A percentile compares a stretch with the other conserved stretches of the same genome.
phyloP scores from a whole-genome alignment of 2,113 vertebrate species.

The Neogobius melanostomus region DNA sequence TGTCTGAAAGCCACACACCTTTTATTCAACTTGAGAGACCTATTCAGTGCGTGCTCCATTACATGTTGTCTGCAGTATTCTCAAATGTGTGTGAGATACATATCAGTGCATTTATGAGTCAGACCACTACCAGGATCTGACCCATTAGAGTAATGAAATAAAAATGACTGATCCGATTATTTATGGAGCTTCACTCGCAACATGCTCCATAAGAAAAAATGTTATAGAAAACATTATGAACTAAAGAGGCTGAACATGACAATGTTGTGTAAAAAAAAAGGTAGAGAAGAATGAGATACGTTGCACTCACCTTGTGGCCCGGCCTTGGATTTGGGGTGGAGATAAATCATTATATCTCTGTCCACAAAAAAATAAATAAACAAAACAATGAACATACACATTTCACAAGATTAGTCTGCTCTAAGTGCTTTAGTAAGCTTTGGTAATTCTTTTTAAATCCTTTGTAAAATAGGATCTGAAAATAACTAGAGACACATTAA shows the following conservation, averaged over 20 bases:
- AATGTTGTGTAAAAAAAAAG: not conserved
- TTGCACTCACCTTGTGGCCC: conserved; percentile 83
- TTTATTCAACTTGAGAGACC: not conserved
- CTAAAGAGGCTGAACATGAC: not conserved
- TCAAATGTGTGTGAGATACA: not conserved
- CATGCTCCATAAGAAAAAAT: conserved; percentile 23
- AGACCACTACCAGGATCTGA: conserved; percentile 27
- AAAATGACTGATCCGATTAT: conserved; percentile 53
- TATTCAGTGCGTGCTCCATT: too few species aligned
- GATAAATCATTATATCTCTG: conserved; percentile 90
- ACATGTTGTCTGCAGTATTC: not conserved
- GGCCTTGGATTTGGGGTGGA: conserved; percentile 79
- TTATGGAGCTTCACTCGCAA: conserved; percentile 31
- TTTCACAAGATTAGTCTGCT: not conserved
- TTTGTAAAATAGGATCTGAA: too few species aligned
- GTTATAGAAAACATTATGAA: not conserved
- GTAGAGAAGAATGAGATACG: not conserved
- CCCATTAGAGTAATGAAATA: conserved; percentile 65
- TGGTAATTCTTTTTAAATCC: too few species aligned
- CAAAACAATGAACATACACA: not conserved
- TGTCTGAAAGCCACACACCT: conserved; percentile 73
- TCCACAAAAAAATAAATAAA: conserved; percentile 8
- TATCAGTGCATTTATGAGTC: conserved; percentile 14
- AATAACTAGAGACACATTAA: too few species aligned
- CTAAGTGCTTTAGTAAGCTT: too few species aligned